Evolutionary conservation across 2,888 invertebrate species (phyloP).

Genomic region (Allacma fusca): DNA sequence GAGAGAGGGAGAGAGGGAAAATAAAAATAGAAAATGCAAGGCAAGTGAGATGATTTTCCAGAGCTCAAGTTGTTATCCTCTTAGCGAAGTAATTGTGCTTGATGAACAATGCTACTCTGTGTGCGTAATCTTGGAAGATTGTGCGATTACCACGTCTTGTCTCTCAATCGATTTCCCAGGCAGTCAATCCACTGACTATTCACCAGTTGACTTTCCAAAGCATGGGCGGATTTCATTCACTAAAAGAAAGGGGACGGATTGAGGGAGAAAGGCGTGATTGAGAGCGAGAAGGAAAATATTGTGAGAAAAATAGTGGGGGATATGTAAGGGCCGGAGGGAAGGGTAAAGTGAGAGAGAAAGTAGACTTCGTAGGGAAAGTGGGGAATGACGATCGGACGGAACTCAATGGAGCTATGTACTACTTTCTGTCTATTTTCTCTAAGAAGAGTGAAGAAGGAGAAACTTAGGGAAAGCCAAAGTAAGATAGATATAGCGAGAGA

Average conservation of each 20-base stretch:
- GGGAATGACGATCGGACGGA: neutral
- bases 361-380: no score
- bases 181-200: neutral
- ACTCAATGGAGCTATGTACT: neutral
- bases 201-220: no score
- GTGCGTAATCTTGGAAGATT: slow-evolving; percentile 1
- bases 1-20: neutral
- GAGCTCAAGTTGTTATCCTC: neutral
- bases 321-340: no score
- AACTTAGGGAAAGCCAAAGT: neutral
- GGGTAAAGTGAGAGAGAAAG: neutral
- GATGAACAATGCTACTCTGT: neutral
- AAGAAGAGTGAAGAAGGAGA: neutral
- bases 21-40: neutral
- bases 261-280: no score
- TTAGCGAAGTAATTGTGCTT: slow-evolving; percentile 2
- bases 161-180: neutral
- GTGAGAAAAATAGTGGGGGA: no score
- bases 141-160: slow-evolving; percentile 12
- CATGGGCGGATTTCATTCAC: no score
- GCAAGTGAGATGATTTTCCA: neutral
- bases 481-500: neutral
- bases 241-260: no score
- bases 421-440: slow-evolving; percentile 13
- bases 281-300: no score